These are phyloP conservation scores for Aphidoletes aphidimyza DNA, from an alignment of 2,888 invertebrate species.

Conservation along the genomic window DNA sequence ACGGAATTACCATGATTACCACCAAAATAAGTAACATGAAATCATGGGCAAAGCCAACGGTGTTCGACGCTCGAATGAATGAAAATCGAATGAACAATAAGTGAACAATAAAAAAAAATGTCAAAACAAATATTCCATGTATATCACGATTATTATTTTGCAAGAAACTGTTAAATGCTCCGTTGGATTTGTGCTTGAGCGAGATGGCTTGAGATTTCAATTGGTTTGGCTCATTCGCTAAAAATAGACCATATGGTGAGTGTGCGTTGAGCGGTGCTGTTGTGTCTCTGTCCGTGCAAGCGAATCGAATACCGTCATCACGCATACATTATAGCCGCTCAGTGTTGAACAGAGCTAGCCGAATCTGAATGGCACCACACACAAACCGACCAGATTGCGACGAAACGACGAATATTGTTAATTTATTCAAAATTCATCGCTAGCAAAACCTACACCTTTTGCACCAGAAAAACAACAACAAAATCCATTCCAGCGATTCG, in stretches of 20 bases:
- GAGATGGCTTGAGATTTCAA: neutral
- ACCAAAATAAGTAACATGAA: neutral
- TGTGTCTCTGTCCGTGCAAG: neutral
- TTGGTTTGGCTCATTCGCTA: conserved; percentile 40
- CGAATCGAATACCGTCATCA: conserved; percentile 40
- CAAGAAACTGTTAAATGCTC: conserved; percentile 49
- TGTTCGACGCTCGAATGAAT: neutral
- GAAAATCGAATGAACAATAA: no score
- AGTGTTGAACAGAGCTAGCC: no score
- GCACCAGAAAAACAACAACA: neutral
- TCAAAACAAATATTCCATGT: conserved; percentile 33
- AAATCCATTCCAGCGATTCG: neutral
- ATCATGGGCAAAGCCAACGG: neutral
- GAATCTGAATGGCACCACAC: no score
- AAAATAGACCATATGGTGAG: neutral
- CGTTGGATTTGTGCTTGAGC: no score
- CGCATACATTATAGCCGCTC: conserved; percentile 7
- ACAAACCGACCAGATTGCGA: neutral
- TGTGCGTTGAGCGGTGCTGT: neutral
- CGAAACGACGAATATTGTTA: neutral
- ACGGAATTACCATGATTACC: conserved; percentile 28
- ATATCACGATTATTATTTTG: conserved; percentile 24
- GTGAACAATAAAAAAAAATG: conserved; percentile 19
- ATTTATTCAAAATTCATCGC: conserved; percentile 35
- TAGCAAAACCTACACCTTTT: conserved; percentile 21